These are phyloP conservation scores for Dynastes grantii DNA, from an alignment of 2,888 invertebrate species.

Conservation along the genomic window DNA sequence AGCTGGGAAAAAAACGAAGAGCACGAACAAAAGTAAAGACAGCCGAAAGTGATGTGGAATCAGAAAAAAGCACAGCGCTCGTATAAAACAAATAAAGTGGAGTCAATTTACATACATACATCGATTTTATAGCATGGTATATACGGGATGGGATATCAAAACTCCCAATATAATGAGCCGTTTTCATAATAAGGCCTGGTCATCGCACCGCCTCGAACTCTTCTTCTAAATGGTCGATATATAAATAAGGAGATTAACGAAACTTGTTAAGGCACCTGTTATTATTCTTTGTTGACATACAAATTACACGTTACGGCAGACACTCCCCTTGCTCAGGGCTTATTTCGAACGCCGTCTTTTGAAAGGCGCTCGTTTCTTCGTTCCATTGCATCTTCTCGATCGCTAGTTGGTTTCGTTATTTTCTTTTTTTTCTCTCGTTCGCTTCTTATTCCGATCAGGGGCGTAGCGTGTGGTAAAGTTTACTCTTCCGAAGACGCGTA, in stretches of 20 bases:
- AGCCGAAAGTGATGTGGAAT: constrained; percentile 13
- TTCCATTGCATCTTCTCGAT: constrained; percentile 31
- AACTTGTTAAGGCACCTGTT: constrained; percentile 69
- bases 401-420: constrained; percentile 26
- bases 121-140: not conserved
- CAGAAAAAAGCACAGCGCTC: not conserved
- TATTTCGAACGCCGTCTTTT: constrained; percentile 39
- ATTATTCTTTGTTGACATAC: constrained; percentile 71
- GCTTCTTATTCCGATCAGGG: constrained; percentile 3
- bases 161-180: constrained; percentile 40
- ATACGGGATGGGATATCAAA: constrained; percentile 24
- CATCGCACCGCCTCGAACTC: constrained; percentile 46
- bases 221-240: constrained; percentile 56
- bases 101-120: constrained; percentile 44
- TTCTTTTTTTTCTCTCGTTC: constrained; percentile 18
- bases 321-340: constrained; percentile 61
- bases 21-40: not conserved
- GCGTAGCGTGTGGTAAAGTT: not conserved
- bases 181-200: constrained; percentile 43
- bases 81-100: constrained; percentile 46
- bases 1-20: not conserved
- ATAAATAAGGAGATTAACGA: constrained; percentile 68
- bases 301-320: constrained; percentile 68
- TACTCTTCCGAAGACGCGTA: not conserved
- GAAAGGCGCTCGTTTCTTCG: constrained; percentile 29